These are phyloP conservation scores for Pterophyllum scalare DNA, from an alignment of 2,113 vertebrate species.

Conservation along the genomic window DNA sequence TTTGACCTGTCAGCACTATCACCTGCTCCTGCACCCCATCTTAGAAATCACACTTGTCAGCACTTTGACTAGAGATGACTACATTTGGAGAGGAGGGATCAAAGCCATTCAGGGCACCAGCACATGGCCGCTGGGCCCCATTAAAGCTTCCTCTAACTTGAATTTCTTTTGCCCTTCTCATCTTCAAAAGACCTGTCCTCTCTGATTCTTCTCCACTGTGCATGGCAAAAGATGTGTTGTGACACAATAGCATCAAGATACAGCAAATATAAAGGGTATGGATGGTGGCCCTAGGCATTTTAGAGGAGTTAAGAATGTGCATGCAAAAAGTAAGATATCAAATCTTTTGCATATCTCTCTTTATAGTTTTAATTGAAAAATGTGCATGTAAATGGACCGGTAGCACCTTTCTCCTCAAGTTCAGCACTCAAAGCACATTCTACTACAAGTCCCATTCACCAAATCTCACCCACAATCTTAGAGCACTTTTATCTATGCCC, in stretches of 20 bases:
- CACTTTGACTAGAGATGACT: constrained; percentile 49
- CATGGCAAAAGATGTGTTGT: constrained; percentile 14
- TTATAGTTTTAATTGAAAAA: background rate
- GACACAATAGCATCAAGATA: constrained; percentile 17
- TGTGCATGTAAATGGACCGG: no score
- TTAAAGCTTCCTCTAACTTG: constrained; percentile 42
- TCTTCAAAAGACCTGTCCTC: constrained; percentile 51
- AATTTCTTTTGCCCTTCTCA: constrained; percentile 40
- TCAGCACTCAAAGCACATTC: background rate
- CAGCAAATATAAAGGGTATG: background rate
- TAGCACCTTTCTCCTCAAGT: background rate
- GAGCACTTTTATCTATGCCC: background rate
- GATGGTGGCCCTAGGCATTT: background rate
- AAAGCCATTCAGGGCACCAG: constrained; percentile 47
- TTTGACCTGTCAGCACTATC: constrained; percentile 39
- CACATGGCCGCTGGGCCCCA: constrained; percentile 43
- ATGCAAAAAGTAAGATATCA: background rate
- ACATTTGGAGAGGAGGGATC: constrained; percentile 57
- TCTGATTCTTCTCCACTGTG: background rate
- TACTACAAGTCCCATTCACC: background rate
- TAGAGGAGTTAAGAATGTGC: background rate
- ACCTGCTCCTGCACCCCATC: constrained; percentile 17
- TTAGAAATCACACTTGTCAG: constrained; percentile 61
- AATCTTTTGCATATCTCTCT: background rate
- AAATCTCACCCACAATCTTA: background rate